Evolutionary conservation across 2,888 invertebrate species (phyloP), one percentile per base, ranked within the genome.

Genomic region (Tuberolachnus salignus): DNA sequence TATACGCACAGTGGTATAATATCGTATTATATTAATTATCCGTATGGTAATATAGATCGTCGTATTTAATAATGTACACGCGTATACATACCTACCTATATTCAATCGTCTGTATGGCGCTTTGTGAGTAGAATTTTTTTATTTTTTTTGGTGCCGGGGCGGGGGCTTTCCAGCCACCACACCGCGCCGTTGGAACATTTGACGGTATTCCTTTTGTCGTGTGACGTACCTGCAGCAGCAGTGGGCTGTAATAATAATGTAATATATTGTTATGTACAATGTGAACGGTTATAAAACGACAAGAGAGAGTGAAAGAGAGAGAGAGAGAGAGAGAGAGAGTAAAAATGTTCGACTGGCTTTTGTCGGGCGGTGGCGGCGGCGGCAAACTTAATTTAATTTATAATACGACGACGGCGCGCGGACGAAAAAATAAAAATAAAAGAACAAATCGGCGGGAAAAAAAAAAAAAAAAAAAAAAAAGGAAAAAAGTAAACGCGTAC

Each of bases 371-470:
- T 9, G 46, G 46, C 72, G n/a, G 51, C 16, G 46, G 46, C 72
- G 51, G 34, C 26, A 75, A 75, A 75, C 67, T 57, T 51, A 66
- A 44, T 75, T 67, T 75, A 75, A 57, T 75, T 66, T 46, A 44
- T 66, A 75, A n/a, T n/a, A n/a, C n/a, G n/a, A n/a, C 14, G 53
- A 67, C 26, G 66, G 55, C 11, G 11, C n/a, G 23, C 34, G 23
- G 26, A 49, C 3, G 49, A 6, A 53, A 55, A 64, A 53, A 44
- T 21, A n/a, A 21, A 53, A 55, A 61, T n/a, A 63, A 53, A 73
- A 63, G 63, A 64, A 74, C 23, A 23, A 64, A 74, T 74, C 74
- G 16, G 74, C 9, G 53, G 42, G 16, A 51, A 73, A 69, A 66
- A 63, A 66, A 64, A 64, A 71, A 73, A 49, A 26, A 46, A 61